Conservation (phyloP, 2,888 invertebrate genomes). For the Dicyrtomina minuta region DNA sequence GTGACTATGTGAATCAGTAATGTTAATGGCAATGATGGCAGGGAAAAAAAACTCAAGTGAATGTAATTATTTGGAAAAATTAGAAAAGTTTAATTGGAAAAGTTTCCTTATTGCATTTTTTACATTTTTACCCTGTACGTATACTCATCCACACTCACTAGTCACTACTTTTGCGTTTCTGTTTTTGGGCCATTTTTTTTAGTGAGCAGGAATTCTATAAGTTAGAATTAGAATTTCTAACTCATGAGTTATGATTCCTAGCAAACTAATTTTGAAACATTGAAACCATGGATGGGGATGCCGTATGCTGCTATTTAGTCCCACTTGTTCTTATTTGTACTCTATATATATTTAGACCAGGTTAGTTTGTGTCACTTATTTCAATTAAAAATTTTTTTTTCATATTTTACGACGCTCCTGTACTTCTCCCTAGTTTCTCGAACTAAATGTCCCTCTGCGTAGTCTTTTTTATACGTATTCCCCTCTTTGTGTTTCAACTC, state of each 20-base stretch:
- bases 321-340: too few species aligned
- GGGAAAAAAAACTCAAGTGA: neutral
- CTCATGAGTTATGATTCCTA: neutral
- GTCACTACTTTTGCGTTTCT: neutral
- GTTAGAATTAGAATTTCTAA: neutral
- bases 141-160: neutral
- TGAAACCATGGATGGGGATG: neutral
- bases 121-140: too few species aligned
- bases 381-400: neutral
- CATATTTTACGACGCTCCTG: too few species aligned
- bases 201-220: too few species aligned
- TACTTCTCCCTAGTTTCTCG: too few species aligned
- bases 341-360: neutral
- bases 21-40: too few species aligned
- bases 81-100: constrained; percentile 27
- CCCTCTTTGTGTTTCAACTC: neutral
- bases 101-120: constrained; percentile 15
- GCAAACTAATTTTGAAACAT: neutral
- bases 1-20: too few species aligned
- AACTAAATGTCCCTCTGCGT: neutral
- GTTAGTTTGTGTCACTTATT: neutral
- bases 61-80: constrained; percentile 21
- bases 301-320: neutral
- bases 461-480: neutral
- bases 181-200: neutral